Percentiles rank a stretch among this genome's conserved stretches.
Conservation (phyloP, 1,140 invertebrate genomes). For the Leptinotarsa texana region DNA sequence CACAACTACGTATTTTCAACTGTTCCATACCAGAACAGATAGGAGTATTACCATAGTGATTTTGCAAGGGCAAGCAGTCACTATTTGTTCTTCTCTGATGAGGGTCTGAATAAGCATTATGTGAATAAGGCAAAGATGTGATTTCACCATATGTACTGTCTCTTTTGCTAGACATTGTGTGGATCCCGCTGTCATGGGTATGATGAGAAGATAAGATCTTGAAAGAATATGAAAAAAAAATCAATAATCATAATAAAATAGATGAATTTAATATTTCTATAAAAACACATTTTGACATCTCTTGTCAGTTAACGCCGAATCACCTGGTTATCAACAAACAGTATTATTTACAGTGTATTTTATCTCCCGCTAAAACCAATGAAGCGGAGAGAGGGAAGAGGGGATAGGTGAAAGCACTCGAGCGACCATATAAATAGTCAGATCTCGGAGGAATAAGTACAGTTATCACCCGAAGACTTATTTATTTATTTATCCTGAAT, state of each 20-base stretch:
- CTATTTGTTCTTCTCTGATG: conserved; percentile 41
- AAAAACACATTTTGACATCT: too few species aligned
- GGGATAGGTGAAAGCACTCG: too few species aligned
- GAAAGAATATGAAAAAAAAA: conserved; percentile 23
- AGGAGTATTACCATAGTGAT: conserved; percentile 17
- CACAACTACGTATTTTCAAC: conserved; percentile 6
- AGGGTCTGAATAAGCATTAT: conserved; percentile 28
- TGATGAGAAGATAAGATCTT: conserved; percentile 45
- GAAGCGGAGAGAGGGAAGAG: too few species aligned
- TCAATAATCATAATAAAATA: neutral
- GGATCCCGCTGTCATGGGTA: conserved; percentile 53
- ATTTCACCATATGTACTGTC: conserved; percentile 51
- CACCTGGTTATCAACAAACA: too few species aligned
- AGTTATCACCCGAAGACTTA: too few species aligned
- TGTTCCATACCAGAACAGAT: conserved; percentile 7
- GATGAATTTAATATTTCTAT: too few species aligned
- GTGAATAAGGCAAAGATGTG: conserved; percentile 31
- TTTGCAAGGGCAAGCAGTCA: conserved; percentile 43
- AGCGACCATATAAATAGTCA: too few species aligned
- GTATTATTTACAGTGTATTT: too few species aligned
- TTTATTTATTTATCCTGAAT: too few species aligned
- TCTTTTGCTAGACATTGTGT: conserved; percentile 54
- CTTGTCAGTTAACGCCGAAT: too few species aligned
- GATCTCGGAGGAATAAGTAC: too few species aligned
- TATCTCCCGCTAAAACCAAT: too few species aligned